Evolutionary conservation across 1,140 invertebrate genomes (phyloP).

Genomic region (Drosophila kanapiae): DNA sequence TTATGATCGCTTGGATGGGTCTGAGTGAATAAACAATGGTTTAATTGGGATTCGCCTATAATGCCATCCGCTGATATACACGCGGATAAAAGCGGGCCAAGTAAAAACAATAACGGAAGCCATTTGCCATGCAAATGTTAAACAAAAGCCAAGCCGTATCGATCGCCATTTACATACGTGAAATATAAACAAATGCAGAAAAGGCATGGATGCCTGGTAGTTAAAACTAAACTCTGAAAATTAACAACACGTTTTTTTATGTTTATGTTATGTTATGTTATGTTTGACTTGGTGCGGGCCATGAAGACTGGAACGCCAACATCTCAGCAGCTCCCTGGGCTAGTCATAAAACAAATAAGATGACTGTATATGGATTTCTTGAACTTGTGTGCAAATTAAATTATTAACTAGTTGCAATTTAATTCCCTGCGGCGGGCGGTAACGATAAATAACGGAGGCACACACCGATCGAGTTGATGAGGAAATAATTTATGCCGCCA

Average conservation of each 20-base stretch:
- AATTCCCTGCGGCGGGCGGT: not conserved
- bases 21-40: slow-evolving; percentile 34
- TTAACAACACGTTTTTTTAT: slow-evolving; percentile 44
- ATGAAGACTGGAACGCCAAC: slow-evolving; percentile 36
- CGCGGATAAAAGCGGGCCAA: slow-evolving; percentile 47
- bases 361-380: slow-evolving; percentile 33
- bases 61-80: slow-evolving; percentile 10
- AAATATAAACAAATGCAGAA: slow-evolving; percentile 51
- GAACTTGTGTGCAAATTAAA: slow-evolving; percentile 34
- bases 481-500: slow-evolving; percentile 37
- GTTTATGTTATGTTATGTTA: slow-evolving; percentile 7
- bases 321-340: slow-evolving; percentile 23
- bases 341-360: slow-evolving; percentile 2
- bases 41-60: slow-evolving; percentile 38
- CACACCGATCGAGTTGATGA: slow-evolving; percentile 17
- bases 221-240: slow-evolving; percentile 32
- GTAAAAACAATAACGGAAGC: slow-evolving; percentile 61
- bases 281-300: slow-evolving; percentile 35
- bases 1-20: not conserved
- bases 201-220: slow-evolving; percentile 5
- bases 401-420: slow-evolving; percentile 51
- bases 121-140: slow-evolving; percentile 62
- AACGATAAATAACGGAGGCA: slow-evolving; percentile 13
- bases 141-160: slow-evolving; percentile 21
- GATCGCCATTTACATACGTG: slow-evolving; percentile 68